phyloP scores from a whole-genome alignment of 2,797 vertebrate species.

The Darevskia mixta region DNA sequence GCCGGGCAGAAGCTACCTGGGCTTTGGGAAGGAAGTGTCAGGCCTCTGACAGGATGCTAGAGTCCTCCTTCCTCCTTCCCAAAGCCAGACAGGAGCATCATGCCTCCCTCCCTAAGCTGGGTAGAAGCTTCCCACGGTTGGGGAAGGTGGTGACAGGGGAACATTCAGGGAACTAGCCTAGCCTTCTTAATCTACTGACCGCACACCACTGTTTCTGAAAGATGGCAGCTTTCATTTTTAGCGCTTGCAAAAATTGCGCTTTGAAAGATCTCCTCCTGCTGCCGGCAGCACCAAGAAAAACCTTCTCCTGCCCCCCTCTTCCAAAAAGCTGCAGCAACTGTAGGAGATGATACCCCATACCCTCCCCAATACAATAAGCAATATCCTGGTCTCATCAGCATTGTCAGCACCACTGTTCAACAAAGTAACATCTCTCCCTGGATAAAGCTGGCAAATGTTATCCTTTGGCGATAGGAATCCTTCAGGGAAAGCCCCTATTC shows the following conservation, averaged over 20 bases:
- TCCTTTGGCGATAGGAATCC: slow-evolving; percentile 74
- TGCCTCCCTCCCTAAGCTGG: too few species aligned
- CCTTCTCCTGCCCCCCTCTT: slow-evolving; percentile 28
- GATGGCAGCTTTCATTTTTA: background rate
- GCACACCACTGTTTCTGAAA: too few species aligned
- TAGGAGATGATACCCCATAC: slow-evolving; percentile 54
- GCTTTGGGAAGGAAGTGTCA: too few species aligned
- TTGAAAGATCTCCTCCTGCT: slow-evolving; percentile 16
- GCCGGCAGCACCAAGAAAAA: slow-evolving; percentile 29
- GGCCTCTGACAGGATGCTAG: too few species aligned
- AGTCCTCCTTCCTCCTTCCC: too few species aligned
- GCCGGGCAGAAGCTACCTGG: too few species aligned
- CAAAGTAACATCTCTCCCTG: slow-evolving; percentile 68
- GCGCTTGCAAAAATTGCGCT: background rate
- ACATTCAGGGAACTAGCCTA: too few species aligned
- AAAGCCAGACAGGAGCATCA: too few species aligned
- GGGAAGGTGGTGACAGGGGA: too few species aligned
- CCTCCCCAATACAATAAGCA: slow-evolving; percentile 53
- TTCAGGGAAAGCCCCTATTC: slow-evolving; percentile 65
- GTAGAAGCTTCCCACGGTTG: too few species aligned
- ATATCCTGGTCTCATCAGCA: slow-evolving; percentile 64
- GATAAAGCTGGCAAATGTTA: slow-evolving; percentile 74
- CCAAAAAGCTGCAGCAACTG: slow-evolving; percentile 4
- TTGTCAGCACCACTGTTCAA: slow-evolving; percentile 64
- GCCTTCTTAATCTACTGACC: too few species aligned